Percentiles rank a stretch among this genome's conserved stretches.
Evolutionary conservation across 2,113 vertebrate species (phyloP).

Genomic region (Chaetops frenatus): DNA sequence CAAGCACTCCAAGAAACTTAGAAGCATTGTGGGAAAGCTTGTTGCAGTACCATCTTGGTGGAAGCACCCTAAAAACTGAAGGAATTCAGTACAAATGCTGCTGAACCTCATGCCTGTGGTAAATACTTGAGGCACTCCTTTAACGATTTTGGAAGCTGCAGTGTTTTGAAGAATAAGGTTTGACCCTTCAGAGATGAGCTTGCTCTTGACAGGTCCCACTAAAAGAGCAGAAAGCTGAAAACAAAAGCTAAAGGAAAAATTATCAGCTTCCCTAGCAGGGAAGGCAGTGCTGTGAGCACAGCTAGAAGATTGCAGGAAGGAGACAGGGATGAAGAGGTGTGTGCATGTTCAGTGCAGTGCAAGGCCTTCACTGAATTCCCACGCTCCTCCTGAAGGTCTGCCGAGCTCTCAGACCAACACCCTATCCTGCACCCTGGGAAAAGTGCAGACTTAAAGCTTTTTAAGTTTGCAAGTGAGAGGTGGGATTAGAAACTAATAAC

Average conservation of each 20-base stretch:
- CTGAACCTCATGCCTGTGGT: not conserved
- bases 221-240: not conserved
- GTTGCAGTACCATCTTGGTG: not conserved
- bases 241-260: not conserved
- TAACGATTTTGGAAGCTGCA: not conserved
- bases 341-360: accelerated
- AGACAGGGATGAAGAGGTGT: not conserved
- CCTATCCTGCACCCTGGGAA: not conserved
- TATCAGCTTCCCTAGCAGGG: not conserved
- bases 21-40: accelerated
- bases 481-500: not conserved
- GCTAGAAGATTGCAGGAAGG: not conserved
- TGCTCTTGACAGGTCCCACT: not conserved
- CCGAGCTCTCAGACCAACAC: accelerated
- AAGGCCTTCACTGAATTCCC: not conserved
- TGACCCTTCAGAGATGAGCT: not conserved
- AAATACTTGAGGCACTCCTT: not conserved
- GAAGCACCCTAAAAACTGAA: not conserved
- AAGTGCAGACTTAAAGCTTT: not conserved
- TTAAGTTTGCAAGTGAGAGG: not conserved
- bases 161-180: not conserved
- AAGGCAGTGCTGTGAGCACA: accelerated
- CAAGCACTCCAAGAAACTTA: not conserved
- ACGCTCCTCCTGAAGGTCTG: not conserved
- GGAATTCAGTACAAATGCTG: not conserved